These are phyloP conservation scores for Plebejus melissa DNA, from an alignment of 2,888 invertebrate species.

Conservation along the genomic window DNA sequence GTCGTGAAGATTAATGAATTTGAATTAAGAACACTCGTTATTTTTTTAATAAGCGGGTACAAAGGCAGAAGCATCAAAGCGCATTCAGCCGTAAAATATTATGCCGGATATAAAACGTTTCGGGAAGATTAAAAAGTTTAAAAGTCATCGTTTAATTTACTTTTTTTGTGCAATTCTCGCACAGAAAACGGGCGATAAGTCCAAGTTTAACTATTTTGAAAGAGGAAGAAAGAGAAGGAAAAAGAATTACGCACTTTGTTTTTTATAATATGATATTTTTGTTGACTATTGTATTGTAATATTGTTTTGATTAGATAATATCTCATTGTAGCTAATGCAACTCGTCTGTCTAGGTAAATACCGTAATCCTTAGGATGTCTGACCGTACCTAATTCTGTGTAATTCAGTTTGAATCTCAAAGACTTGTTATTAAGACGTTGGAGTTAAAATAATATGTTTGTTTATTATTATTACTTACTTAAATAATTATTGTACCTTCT, in stretches of 20 bases:
- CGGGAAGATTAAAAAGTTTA: constrained; percentile 20
- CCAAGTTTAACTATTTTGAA: not conserved
- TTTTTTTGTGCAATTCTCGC: constrained; percentile 3
- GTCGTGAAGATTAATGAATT: constrained; percentile 19
- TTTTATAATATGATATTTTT: not conserved
- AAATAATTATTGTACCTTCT: too few species aligned
- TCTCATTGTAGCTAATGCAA: not conserved
- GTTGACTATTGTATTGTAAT: too few species aligned
- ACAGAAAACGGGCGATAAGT: not conserved
- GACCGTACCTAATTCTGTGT: too few species aligned
- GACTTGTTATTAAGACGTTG: too few species aligned
- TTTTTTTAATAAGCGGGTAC: constrained; percentile 6
- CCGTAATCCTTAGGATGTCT: too few species aligned
- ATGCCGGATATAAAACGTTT: constrained; percentile 7
- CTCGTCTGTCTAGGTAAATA: not conserved
- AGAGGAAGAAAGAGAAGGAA: not conserved
- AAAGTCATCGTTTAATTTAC: not conserved
- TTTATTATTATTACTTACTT: too few species aligned
- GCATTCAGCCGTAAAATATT: constrained; percentile 22
- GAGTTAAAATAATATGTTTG: too few species aligned
- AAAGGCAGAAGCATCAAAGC: constrained; percentile 16
- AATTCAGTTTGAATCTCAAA: too few species aligned
- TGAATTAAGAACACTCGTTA: constrained; percentile 15
- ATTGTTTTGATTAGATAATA: too few species aligned
- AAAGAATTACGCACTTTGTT: not conserved